These are phyloP conservation scores for Phrynosoma blainvillii DNA, from an alignment of 2,113 vertebrate genomes.

Conservation along the genomic window DNA sequence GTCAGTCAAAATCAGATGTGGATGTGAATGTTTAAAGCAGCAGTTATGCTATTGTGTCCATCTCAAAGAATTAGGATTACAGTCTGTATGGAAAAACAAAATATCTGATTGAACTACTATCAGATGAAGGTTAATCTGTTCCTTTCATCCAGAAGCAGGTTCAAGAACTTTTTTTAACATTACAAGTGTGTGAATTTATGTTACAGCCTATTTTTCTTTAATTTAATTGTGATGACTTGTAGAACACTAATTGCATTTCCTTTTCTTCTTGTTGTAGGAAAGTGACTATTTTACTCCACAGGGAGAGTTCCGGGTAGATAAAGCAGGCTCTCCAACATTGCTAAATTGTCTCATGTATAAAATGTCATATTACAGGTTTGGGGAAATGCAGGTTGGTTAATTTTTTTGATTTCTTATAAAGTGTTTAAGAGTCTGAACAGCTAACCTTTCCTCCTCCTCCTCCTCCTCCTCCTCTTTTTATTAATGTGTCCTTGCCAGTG, in stretches of 20 bases:
- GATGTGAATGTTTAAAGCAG: background rate
- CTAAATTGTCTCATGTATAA: constrained; percentile 99
- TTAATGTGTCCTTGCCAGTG: background rate
- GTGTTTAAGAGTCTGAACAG: background rate
- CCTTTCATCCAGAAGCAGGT: background rate
- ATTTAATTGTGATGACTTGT: background rate
- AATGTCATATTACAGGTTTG: constrained; percentile 99
- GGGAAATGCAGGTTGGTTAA: constrained; percentile 97
- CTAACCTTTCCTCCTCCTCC: background rate
- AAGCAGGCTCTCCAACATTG: constrained; percentile 95
- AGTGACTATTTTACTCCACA: constrained; percentile 99
- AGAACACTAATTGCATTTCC: constrained; percentile 1
- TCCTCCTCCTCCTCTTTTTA: background rate
- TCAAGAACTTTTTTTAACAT: background rate
- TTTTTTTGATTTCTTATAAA: background rate
- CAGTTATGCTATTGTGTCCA: background rate
- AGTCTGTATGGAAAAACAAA: background rate
- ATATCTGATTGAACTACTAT: background rate
- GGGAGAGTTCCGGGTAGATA: constrained; percentile 98
- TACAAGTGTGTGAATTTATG: background rate
- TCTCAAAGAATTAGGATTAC: background rate
- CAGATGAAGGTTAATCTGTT: background rate
- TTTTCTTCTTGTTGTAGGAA: constrained; percentile 80
- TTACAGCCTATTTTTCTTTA: background rate
- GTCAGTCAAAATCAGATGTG: background rate